These are phyloP conservation scores for Parus major DNA, from an alignment of 2,113 vertebrate genomes.

Conservation along the genomic window DNA sequence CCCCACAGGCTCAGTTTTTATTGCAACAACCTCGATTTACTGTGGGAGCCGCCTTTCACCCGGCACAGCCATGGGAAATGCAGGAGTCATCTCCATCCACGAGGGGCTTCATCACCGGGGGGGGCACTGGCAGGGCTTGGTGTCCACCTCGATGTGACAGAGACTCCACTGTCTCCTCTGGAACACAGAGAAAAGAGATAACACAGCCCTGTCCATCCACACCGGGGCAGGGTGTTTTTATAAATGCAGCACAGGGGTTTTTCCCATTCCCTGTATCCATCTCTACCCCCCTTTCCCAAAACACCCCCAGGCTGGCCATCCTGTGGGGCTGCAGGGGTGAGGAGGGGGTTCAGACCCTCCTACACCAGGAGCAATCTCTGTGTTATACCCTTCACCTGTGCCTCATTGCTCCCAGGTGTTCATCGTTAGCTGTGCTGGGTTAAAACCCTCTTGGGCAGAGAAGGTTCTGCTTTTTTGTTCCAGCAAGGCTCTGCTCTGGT, in stretches of 20 bases:
- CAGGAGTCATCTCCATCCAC: not conserved
- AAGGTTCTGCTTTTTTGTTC: accelerated
- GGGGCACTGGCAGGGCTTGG: not conserved
- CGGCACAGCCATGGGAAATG: not conserved
- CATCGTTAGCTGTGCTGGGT: not conserved
- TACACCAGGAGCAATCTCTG: no score
- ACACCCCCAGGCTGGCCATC: not conserved
- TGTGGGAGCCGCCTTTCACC: not conserved
- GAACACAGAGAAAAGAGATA: no score
- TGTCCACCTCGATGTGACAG: accelerated
- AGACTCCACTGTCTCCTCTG: not conserved
- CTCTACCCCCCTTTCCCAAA: not conserved
- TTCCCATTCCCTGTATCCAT: not conserved
- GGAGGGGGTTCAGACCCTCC: not conserved
- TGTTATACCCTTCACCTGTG: not conserved
- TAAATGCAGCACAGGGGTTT: not conserved
- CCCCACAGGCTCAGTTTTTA: not conserved
- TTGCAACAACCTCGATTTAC: not conserved
- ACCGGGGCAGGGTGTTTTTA: not conserved
- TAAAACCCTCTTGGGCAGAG: accelerated
- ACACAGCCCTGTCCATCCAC: not conserved
- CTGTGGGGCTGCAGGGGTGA: not conserved
- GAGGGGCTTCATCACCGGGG: accelerated
- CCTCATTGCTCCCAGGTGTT: not conserved
- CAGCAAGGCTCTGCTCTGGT: accelerated